These are phyloP conservation scores for Hiodon tergisus DNA, from an alignment of 2,113 vertebrate species.

Conservation along the genomic window DNA sequence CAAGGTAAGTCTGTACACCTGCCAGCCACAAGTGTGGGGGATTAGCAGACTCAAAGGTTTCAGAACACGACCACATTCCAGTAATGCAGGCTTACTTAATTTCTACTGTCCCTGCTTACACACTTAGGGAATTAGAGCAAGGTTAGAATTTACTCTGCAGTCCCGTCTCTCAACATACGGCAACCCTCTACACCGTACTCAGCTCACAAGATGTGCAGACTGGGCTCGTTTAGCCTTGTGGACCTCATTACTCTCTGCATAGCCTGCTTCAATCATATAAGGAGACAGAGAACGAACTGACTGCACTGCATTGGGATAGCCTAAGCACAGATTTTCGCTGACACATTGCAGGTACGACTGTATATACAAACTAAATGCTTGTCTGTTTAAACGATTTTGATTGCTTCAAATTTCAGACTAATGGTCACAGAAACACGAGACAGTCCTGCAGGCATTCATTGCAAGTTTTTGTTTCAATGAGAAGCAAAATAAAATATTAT, in stretches of 20 bases:
- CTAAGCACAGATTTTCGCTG: no score
- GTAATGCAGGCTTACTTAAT: constrained; percentile 23
- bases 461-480: not conserved
- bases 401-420: not conserved
- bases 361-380: not conserved
- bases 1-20: constrained; percentile 25
- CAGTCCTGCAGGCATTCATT: not conserved
- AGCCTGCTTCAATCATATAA: not conserved
- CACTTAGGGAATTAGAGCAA: constrained; percentile 32
- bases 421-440: no score
- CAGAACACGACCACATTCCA: not conserved
- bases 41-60: constrained; percentile 5
- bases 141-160: constrained; percentile 13
- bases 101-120: constrained; percentile 31
- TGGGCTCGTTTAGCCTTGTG: not conserved
- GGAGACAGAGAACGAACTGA: not conserved
- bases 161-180: constrained; percentile 1
- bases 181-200: constrained; percentile 32
- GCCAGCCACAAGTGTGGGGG: constrained; percentile 4
- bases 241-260: not conserved
- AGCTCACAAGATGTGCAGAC: constrained; percentile 18
- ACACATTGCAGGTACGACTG: not conserved
- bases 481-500: no score
- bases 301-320: not conserved
- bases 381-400: not conserved